Percentiles rank a stretch among this genome's conserved stretches.
phyloP scores from a whole-genome alignment of 2,113 vertebrate genomes.

The Nannobrachium achirus region DNA sequence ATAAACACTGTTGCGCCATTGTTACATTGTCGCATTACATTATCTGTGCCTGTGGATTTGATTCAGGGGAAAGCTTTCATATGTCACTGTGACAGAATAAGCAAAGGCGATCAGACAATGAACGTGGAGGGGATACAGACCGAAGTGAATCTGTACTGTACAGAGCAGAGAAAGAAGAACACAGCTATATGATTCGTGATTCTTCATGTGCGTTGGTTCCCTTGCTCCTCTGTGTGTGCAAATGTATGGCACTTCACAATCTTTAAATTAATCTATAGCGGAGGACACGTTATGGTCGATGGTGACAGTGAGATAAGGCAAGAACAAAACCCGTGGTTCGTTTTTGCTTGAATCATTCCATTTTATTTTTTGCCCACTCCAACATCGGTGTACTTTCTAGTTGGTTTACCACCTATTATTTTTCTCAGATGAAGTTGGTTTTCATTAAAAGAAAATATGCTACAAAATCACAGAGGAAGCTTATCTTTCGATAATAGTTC shows the following conservation, averaged over 20 bases:
- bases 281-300: slow-evolving; percentile 65
- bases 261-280: slow-evolving; percentile 77
- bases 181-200: slow-evolving; percentile 18
- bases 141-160: slow-evolving; percentile 21
- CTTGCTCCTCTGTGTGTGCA: slow-evolving; percentile 21
- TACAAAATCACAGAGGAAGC: slow-evolving; percentile 3
- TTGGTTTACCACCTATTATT: slow-evolving; percentile 1
- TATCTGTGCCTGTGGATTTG: slow-evolving; percentile 62
- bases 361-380: slow-evolving; percentile 24
- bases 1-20: slow-evolving; percentile 46
- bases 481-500: too few relatives aligned
- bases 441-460: slow-evolving; percentile 8
- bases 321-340: slow-evolving; percentile 49
- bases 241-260: slow-evolving; percentile 59
- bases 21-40: slow-evolving; percentile 59
- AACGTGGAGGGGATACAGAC: slow-evolving; percentile 13
- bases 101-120: slow-evolving; percentile 25
- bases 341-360: slow-evolving; percentile 54
- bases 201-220: slow-evolving; percentile 23
- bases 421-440: background rate
- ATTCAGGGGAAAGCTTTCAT: slow-evolving; percentile 59
- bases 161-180: background rate
- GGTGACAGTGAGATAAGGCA: slow-evolving; percentile 60
- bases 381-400: slow-evolving; percentile 16
- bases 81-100: slow-evolving; percentile 43